phyloP scores from a whole-genome alignment of 2,797 vertebrate genomes.

The Clarias pachynema region DNA sequence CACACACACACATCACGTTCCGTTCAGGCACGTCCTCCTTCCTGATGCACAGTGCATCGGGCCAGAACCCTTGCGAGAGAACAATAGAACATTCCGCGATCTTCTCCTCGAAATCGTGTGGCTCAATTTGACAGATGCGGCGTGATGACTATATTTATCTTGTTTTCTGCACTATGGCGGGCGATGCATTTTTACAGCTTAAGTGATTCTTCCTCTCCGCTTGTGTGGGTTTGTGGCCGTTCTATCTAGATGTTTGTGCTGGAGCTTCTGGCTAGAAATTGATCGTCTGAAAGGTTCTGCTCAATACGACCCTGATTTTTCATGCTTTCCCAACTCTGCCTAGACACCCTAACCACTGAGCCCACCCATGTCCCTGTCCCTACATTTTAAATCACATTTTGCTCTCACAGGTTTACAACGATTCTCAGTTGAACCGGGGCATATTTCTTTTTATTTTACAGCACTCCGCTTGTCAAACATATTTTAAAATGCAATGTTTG shows the following conservation, averaged over 20 bases:
- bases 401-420: background rate
- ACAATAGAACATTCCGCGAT: constrained; percentile 34
- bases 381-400: background rate
- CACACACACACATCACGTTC: constrained; percentile 9
- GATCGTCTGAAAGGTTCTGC: constrained; percentile 58
- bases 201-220: constrained; percentile 33
- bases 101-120: constrained; percentile 10
- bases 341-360: constrained; percentile 57
- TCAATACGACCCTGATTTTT: constrained; percentile 59
- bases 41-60: constrained; percentile 18
- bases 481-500: background rate
- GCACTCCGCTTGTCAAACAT: background rate
- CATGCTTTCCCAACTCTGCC: constrained; percentile 61
- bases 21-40: constrained; percentile 31
- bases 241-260: background rate
- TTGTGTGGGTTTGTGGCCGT: constrained; percentile 20
- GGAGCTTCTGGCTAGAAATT: constrained; percentile 44
- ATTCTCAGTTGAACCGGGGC: background rate
- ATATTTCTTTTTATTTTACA: background rate
- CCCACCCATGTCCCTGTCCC: constrained; percentile 6
- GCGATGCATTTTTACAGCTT: constrained; percentile 34
- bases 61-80: constrained; percentile 34
- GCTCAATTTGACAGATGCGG: constrained; percentile 35
- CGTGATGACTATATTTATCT: constrained; percentile 53
- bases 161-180: constrained; percentile 32